phyloP scores from a whole-genome alignment of 2,113 vertebrate species.

The Nettapus auritus region DNA sequence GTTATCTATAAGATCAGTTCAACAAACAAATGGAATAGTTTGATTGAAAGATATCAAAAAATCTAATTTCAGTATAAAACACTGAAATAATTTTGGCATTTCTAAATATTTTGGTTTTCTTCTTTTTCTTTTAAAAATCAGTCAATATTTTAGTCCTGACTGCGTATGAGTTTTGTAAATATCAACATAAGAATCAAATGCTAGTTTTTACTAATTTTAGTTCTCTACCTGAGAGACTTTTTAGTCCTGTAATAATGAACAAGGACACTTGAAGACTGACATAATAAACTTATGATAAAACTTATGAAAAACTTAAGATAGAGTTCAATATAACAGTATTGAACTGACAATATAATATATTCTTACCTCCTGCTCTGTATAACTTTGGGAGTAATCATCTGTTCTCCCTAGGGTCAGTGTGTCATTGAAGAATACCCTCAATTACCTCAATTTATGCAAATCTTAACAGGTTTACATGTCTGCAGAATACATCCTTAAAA shows the following conservation, averaged over 20 bases:
- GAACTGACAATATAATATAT: background rate
- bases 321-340: too few relatives aligned
- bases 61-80: background rate
- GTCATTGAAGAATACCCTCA: background rate
- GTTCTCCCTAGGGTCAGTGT: background rate
- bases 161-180: background rate
- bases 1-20: background rate
- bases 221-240: background rate
- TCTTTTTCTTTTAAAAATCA: background rate
- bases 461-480: background rate
- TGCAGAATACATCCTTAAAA: background rate
- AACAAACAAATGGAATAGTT: background rate
- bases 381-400: background rate
- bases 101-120: background rate
- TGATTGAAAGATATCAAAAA: background rate
- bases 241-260: background rate
- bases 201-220: background rate
- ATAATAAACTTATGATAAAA: background rate
- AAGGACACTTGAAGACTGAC: background rate
- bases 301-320: too few relatives aligned
- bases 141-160: background rate
- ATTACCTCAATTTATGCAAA: conserved; percentile 1
- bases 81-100: background rate
- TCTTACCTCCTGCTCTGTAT: background rate
- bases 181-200: background rate